phyloP scores from a whole-genome alignment of 2,888 invertebrate genomes.

The Hypomecis atomaria region DNA sequence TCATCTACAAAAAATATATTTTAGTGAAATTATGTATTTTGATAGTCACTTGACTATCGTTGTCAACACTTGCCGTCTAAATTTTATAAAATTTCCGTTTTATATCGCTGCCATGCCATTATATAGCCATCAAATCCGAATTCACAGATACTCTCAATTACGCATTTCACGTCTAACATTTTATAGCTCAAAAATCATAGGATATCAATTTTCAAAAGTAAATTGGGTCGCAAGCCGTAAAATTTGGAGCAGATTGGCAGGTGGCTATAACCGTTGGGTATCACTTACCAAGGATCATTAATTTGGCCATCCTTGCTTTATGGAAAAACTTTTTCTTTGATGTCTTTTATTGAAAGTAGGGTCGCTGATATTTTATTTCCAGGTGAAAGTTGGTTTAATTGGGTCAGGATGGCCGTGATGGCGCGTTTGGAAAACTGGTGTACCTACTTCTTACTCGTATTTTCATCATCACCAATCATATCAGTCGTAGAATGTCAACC shows the following conservation, averaged over 20 bases:
- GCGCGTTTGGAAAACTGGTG: neutral
- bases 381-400: slow-evolving; percentile 27
- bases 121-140: neutral
- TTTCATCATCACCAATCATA: neutral
- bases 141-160: slow-evolving; percentile 4
- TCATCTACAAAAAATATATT: no score
- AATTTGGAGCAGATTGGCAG: slow-evolving; percentile 25
- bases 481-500: neutral
- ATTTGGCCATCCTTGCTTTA: slow-evolving; percentile 26
- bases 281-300: slow-evolving; percentile 28
- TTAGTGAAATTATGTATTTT: no score
- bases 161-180: slow-evolving; percentile 2
- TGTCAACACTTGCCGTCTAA: no score
- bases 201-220: slow-evolving; percentile 15
- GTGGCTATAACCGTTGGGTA: slow-evolving; percentile 22
- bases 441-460: neutral
- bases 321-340: slow-evolving; percentile 33
- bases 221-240: slow-evolving; percentile 22
- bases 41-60: no score
- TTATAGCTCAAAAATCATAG: slow-evolving; percentile 14
- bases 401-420: slow-evolving; percentile 14
- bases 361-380: slow-evolving; percentile 29
- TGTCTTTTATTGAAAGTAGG: slow-evolving; percentile 30
- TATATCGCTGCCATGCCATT: neutral
- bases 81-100: neutral